These are phyloP conservation scores for Holothuria glaberrima DNA, from an alignment of 35 echinoderm and acorn worm genomes.

Conservation along the genomic window DNA sequence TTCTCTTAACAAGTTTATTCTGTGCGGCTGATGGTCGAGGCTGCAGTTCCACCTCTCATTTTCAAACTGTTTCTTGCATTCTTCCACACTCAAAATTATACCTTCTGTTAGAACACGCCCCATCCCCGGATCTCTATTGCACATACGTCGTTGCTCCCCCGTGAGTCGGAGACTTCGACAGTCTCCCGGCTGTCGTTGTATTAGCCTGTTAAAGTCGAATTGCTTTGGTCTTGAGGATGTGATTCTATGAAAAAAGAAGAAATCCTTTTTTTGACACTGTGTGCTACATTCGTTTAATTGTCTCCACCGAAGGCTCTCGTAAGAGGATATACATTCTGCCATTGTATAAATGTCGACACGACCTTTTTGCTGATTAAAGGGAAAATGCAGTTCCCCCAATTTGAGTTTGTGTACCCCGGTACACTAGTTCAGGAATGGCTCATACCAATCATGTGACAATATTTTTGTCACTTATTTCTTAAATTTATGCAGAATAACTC, in stretches of 20 bases:
- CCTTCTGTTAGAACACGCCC: slow-evolving; percentile 58
- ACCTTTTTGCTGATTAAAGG: no score
- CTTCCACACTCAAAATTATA: slow-evolving; percentile 64
- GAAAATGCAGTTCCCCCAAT: no score
- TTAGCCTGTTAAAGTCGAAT: slow-evolving; percentile 29
- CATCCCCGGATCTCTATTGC: slow-evolving; percentile 79
- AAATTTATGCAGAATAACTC: no score
- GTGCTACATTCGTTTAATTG: no score
- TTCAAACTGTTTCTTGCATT: slow-evolving; percentile 74
- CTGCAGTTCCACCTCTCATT: slow-evolving; percentile 89
- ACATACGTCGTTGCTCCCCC: slow-evolving; percentile 74
- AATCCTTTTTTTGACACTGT: no score
- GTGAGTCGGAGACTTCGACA: slow-evolving; percentile 66
- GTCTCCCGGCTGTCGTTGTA: slow-evolving; percentile 30
- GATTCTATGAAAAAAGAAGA: slow-evolving; percentile 7
- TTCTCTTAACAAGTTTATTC: slow-evolving; percentile 65
- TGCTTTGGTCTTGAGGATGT: slow-evolving; percentile 40
- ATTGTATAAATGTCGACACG: no score
- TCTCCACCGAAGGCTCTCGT: no score
- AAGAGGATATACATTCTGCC: no score
- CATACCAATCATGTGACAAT: no score
- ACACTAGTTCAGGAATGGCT: no score
- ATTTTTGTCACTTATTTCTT: no score
- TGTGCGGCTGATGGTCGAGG: slow-evolving; percentile 69
- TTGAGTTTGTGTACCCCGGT: no score